A percentile compares a stretch with the other conserved stretches of the same genome.
These are phyloP conservation scores for Propithecus coquereli DNA, from an alignment of 2,113 vertebrate species.

Conservation along the genomic window DNA sequence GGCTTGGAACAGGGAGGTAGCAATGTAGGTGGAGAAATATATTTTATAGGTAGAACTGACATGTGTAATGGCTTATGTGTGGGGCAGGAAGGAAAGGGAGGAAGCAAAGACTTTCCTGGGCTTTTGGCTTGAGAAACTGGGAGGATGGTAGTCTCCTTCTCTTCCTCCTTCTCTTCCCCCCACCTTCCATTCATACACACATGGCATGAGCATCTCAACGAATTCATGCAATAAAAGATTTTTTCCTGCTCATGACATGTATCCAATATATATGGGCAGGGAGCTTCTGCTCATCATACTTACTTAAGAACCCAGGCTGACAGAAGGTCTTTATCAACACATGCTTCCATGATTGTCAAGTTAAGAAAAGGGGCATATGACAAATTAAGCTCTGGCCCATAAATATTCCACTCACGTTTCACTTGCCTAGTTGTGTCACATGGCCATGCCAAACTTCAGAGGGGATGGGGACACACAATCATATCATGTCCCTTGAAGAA, in stretches of 20 bases:
- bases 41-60: background rate
- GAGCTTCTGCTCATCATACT: background rate
- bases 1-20: background rate
- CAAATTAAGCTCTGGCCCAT: background rate
- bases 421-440: background rate
- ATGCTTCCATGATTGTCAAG: background rate
- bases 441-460: background rate
- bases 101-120: background rate
- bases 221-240: constrained; percentile 1
- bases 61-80: constrained; percentile 1
- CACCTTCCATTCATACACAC: background rate
- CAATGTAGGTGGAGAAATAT: background rate
- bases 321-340: background rate
- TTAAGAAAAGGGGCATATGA: background rate
- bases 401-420: background rate
- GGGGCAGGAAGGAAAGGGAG: background rate
- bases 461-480: background rate
- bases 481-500: background rate
- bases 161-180: background rate
- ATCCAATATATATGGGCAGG: background rate
- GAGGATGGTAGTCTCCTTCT: background rate
- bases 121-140: background rate
- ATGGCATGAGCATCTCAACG: background rate
- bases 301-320: background rate
- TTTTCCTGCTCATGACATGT: background rate